Evolutionary conservation across 2,888 invertebrate genomes (phyloP), one percentile per base, ranked within the genome.

Genomic region (Conchocele bisecta): DNA sequence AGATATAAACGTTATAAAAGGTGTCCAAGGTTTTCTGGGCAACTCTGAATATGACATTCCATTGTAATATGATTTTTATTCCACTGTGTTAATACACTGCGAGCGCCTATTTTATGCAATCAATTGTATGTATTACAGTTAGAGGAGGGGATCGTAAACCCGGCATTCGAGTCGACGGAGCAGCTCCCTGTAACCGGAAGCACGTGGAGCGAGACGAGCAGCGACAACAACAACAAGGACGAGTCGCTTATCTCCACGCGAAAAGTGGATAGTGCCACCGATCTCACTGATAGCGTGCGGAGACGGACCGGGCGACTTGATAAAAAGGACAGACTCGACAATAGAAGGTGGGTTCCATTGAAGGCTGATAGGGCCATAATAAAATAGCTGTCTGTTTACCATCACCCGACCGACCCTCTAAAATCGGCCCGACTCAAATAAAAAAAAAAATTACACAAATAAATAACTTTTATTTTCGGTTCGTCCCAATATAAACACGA

Each of bases 131-230:
- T 57, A 7, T 51, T 71, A 37, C 41, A 70, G 67, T 68, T 59
- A 22, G 72, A 79, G n/a, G 75, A 63, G 26, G 83, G 83, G 9
- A 68, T 83, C 4, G 69, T 65, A 9, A 83, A 83, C 44, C 80
- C 81, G 3, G 79, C 74, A 2, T 79, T 83, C 53, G 76, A 75
- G 24, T 58, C 61, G 15, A 39, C 75, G 31, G 79, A 80, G 22
- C 37, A 73, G 17, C 63, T 76, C 0, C 75, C 77, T 22, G 72
- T 74, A 11, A 70, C 73, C 20, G 73, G 63, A 17, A 61, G 68
- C 41, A 37, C 74, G 1, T 81, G 79, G 79, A 81, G 81, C 42
- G 82, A 82, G 37, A 82, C 81, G 3, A 81, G 81, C 37, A 82
- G 80, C 50, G 81, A 81, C 26, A 79, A 81, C 50, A 79, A 81